These are phyloP conservation scores for Callorhinus ursinus DNA, from an alignment of 2,113 vertebrate species.

Conservation along the genomic window DNA sequence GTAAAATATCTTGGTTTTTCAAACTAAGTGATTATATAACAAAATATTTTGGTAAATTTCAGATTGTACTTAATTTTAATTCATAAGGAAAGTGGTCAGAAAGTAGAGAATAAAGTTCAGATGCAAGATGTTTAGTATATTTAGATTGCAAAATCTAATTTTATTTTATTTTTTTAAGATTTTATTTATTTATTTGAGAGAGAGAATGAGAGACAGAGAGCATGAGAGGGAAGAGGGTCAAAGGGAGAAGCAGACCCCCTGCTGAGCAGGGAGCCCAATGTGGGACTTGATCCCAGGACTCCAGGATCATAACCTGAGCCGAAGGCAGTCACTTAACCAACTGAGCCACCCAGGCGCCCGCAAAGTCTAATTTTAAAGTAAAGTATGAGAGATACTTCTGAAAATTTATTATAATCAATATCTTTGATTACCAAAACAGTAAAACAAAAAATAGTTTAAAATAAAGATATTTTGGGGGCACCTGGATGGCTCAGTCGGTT, in stretches of 20 bases:
- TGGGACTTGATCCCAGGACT: no score
- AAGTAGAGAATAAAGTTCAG: background rate
- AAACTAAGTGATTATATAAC: no score
- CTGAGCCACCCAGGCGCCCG: background rate
- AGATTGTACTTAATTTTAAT: background rate
- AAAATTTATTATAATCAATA: background rate
- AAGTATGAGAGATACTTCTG: background rate
- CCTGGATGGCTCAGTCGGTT: no score
- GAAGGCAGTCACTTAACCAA: no score
- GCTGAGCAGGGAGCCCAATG: no score
- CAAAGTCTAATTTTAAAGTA: constrained; percentile 3
- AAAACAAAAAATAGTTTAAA: background rate
- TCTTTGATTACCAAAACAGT: background rate
- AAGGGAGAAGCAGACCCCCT: no score
- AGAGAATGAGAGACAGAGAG: no score
- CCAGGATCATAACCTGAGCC: no score
- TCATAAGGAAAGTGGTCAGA: background rate
- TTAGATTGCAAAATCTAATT: background rate
- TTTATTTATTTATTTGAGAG: no score
- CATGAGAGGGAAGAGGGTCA: no score
- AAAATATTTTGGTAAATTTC: background rate
- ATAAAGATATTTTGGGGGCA: background rate
- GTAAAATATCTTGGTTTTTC: background rate
- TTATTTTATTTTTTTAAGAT: background rate
- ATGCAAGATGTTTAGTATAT: background rate